Base-by-base conservation (phyloP, 2,113 vertebrate genomes). In the Ahaetulla prasina region DNA sequence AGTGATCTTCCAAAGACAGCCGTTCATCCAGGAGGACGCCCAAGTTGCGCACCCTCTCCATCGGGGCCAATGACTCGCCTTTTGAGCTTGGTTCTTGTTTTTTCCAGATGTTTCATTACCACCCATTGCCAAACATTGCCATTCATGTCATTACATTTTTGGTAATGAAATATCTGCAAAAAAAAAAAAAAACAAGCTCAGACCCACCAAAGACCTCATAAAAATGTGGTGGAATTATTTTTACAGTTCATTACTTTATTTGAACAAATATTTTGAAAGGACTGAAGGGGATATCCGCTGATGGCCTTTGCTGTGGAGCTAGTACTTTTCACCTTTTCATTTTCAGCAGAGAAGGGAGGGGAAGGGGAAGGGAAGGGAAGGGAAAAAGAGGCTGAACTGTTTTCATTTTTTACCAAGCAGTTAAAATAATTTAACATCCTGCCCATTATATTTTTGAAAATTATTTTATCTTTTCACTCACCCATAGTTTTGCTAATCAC, bases 401-500 rank as follows among this genome's bases (percentile, higher is more conserved):
- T 90, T 93, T 93, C 12, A 57, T 88, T n/a, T 93, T 86, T 87
- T 12, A 89, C 1, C 89, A 86, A 85, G 80, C 1, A 53, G 1
- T 80, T 87, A 90, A 57, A 94, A 92, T 3, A 11, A 86, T 8
- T 57, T 8, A 63, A 90, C 85, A 20, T 88, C 89, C 90, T 94
- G 95, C 89, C 1, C 23, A 94, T 87, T 57, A 91, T 95, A 14
- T 52, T 80, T 53, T 85, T 55, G n/a, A 18, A 84, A 27, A 90
- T 6, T 30, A 18, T 27, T 22, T 52, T 90, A 8, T 54, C 39
- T 39, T 90, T 57, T 52, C 43, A 49, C 93, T 94, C 92, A 96
- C 91, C 6, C 43, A 96, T 91, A 60, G 94, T 96, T 53, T 96
- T 95, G 88, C 96, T 96, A 27, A 96, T 94, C 89, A 96, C 30